Evolutionary conservation across 2,888 invertebrate species (phyloP).

Genomic region (Pteria penguin): DNA sequence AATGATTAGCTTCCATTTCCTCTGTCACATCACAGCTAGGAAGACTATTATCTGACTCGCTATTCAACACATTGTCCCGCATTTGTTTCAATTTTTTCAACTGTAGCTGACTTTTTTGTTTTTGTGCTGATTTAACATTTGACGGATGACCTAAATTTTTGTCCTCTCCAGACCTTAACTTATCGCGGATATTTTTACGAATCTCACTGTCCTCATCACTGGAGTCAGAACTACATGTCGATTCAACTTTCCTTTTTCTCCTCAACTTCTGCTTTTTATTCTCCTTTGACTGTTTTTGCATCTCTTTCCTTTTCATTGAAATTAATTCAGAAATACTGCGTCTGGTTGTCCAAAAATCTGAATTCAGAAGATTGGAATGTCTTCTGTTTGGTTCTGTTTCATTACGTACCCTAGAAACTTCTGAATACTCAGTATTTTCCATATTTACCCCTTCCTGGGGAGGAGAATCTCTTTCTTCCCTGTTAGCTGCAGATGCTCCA

Average conservation of each 20-base stretch:
- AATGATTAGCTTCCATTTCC: slow-evolving; percentile 2
- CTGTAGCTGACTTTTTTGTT: slow-evolving; percentile 38
- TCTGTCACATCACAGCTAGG: neutral
- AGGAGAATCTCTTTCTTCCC: neutral
- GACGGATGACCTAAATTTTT: slow-evolving; percentile 16
- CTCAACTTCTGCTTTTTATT: slow-evolving; percentile 29
- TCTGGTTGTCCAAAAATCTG: slow-evolving; percentile 1
- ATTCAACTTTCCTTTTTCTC: slow-evolving; percentile 31
- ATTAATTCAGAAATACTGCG: slow-evolving; percentile 63
- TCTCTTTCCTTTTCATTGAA: slow-evolving; percentile 61
- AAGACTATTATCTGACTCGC: slow-evolving; percentile 53
- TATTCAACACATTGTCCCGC: slow-evolving; percentile 56
- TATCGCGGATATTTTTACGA: slow-evolving; percentile 15
- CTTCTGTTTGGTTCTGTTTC: neutral
- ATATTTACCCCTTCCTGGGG: neutral
- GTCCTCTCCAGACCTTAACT: slow-evolving; percentile 4
- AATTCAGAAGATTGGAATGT: slow-evolving; percentile 5
- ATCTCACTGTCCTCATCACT: slow-evolving; percentile 43
- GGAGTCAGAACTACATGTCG: slow-evolving; percentile 39
- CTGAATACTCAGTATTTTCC: neutral
- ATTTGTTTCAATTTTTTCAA: slow-evolving; percentile 62
- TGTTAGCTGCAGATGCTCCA: neutral
- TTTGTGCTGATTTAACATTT: slow-evolving; percentile 28
- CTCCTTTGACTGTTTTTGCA: slow-evolving; percentile 40
- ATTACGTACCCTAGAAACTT: neutral